Evolutionary conservation across 2,113 vertebrate genomes (phyloP), one percentile per base, ranked within the genome.

Genomic region (Coryphaenoides rupestris): DNA sequence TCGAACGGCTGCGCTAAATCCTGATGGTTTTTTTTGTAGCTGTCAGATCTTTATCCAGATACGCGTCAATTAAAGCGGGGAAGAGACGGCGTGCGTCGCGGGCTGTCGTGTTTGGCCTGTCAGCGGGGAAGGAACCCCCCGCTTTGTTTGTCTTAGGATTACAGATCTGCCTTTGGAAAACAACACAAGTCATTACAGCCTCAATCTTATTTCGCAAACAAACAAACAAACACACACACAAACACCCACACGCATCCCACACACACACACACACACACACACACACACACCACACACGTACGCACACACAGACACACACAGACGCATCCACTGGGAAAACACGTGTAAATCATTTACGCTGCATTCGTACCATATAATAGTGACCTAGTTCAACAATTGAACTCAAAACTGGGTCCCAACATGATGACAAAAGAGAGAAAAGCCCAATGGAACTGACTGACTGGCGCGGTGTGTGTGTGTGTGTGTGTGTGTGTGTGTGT

Each of bases 131-230:
- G 16, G 56, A 1, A 57, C 70, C 19, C 17, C 0, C 70, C 19
- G 14, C 0, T 54, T 40, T 74, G 78, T 81, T 83, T 69, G 24
- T 19, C 21, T 65, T 64, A 55, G 46, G 57, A 72, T 73, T 69
- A 64, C 23, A 21, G 45, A 50, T 63, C 59, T 19, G 56, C 17
- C 28, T 56, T 73, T 53, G 28, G 45, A 70, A 86, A 79, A 78
- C 66, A 72, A 10, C 23, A 21, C 16, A 60, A 46, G 0, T 70
- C 63, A 86, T 75, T 68, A 74, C 46, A 60, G 66, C 55, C 63
- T 23, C 0, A 62, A 69, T 69, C 62, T 10, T 5, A 26, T 60
- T 47, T 21, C 23, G 4, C 12, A 49, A 7, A 49, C 47, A 49
- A 15, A 49, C 3, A 49, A 13, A 49, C 62, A 55, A 45, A 4